phyloP scores from a whole-genome alignment of 2,888 invertebrate species.

The Leptinotarsa haldemani region DNA sequence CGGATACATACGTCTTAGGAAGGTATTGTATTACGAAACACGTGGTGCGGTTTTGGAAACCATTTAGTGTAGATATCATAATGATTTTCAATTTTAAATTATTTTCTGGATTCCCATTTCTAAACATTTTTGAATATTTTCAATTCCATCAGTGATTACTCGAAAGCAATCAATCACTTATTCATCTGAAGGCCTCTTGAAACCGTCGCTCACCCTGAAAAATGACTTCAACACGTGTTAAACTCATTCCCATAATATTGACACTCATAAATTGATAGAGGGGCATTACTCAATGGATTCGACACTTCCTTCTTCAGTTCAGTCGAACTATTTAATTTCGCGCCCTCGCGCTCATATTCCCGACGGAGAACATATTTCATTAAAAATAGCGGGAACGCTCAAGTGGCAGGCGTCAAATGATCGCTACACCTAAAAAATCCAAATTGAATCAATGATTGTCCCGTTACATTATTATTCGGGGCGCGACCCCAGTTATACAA shows the following conservation, averaged over 20 bases:
- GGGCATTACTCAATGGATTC: conserved; percentile 55
- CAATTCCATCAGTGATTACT: no score
- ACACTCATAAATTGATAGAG: conserved; percentile 57
- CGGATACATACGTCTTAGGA: no score
- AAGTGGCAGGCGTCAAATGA: conserved; percentile 64
- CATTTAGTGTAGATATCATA: no score
- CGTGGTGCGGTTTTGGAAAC: no score
- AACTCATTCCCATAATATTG: conserved; percentile 55
- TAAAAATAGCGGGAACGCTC: conserved; percentile 57
- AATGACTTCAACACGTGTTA: conserved; percentile 55
- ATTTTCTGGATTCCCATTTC: no score
- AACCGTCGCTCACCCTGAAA: conserved; percentile 49
- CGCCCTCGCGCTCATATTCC: conserved; percentile 56
- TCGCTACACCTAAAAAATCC: conserved; percentile 70
- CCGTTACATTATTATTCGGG: conserved; percentile 74
- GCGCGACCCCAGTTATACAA: conserved; percentile 59
- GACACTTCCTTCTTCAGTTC: conserved; percentile 60
- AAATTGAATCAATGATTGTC: conserved; percentile 77
- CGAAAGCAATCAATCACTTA: no score
- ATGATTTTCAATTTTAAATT: no score
- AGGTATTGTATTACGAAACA: no score
- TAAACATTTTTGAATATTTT: no score
- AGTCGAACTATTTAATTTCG: conserved; percentile 63
- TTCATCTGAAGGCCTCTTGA: background rate
- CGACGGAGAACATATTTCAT: conserved; percentile 65